Evolutionary conservation across 2,797 vertebrate species (phyloP).

Genomic region (Acridotheres tristis): DNA sequence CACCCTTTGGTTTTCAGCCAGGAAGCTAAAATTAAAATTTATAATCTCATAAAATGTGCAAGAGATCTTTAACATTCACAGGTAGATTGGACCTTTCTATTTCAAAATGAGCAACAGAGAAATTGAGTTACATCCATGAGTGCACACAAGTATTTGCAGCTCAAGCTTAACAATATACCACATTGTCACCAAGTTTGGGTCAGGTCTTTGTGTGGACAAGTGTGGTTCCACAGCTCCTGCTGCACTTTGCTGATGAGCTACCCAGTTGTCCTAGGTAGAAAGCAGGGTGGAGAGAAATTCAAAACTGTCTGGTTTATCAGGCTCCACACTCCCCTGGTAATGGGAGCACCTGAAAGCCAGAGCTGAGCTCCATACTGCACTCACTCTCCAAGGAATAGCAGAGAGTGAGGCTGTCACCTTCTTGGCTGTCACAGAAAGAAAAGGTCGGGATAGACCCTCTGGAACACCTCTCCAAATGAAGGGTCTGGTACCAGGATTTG

Average conservation of each 20-base stretch:
- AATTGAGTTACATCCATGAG: background rate
- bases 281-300: background rate
- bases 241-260: background rate
- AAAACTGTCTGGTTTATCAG: background rate
- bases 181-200: background rate
- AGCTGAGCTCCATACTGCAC: background rate
- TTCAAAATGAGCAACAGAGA: background rate
- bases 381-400: rapidly evolving
- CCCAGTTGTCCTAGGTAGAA: background rate
- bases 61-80: background rate
- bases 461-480: background rate
- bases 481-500: background rate
- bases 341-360: background rate
- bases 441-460: background rate
- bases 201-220: background rate
- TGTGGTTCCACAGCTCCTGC: background rate
- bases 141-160: background rate
- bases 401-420: background rate
- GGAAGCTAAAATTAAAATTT: conserved; percentile 19
- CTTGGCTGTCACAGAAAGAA: background rate
- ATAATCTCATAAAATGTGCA: conserved; percentile 5
- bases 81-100: background rate
- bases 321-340: background rate
- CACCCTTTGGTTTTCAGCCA: background rate
- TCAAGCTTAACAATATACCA: background rate